phyloP scores from a whole-genome alignment of 2,888 invertebrate genomes.

The Cryptocephalus moraei region DNA sequence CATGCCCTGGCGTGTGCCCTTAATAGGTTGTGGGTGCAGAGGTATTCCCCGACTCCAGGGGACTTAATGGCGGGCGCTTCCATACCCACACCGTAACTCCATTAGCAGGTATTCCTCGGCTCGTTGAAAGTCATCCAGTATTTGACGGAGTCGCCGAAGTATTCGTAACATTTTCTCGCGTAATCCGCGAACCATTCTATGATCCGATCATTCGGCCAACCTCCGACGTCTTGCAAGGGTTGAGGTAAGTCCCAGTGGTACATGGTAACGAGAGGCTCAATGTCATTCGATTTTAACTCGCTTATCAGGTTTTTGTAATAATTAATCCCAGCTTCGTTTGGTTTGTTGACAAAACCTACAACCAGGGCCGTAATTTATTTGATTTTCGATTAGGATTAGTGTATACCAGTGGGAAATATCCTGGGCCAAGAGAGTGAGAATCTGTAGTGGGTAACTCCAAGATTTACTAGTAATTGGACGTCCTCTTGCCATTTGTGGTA shows the following conservation, averaged over 20 bases:
- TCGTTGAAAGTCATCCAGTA: conserved; percentile 46
- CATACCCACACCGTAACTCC: conserved; percentile 15
- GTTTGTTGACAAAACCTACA: conserved; percentile 49
- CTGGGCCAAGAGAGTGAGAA: conserved; percentile 71
- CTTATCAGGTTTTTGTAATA: conserved; percentile 17
- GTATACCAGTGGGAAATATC: conserved; percentile 57
- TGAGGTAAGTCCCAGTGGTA: conserved; percentile 49
- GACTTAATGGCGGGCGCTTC: conserved; percentile 30
- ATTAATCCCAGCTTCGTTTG: conserved; percentile 59
- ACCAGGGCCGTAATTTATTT: not conserved
- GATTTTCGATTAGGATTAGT: not conserved
- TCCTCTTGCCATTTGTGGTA: conserved; percentile 57
- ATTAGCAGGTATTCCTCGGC: conserved; percentile 26
- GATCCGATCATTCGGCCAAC: conserved; percentile 43
- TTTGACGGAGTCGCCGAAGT: conserved; percentile 29
- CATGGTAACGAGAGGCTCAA: conserved; percentile 44
- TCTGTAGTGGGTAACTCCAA: conserved; percentile 56
- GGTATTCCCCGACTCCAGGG: conserved; percentile 47
- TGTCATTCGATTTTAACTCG: conserved; percentile 40
- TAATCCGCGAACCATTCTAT: conserved; percentile 46
- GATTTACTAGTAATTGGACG: conserved; percentile 48
- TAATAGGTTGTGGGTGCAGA: conserved; percentile 52
- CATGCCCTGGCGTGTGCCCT: conserved; percentile 56
- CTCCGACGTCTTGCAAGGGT: conserved; percentile 29
- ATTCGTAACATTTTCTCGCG: conserved; percentile 35